Conservation (phyloP, 2,113 vertebrate species). For the Nestor notabilis region DNA sequence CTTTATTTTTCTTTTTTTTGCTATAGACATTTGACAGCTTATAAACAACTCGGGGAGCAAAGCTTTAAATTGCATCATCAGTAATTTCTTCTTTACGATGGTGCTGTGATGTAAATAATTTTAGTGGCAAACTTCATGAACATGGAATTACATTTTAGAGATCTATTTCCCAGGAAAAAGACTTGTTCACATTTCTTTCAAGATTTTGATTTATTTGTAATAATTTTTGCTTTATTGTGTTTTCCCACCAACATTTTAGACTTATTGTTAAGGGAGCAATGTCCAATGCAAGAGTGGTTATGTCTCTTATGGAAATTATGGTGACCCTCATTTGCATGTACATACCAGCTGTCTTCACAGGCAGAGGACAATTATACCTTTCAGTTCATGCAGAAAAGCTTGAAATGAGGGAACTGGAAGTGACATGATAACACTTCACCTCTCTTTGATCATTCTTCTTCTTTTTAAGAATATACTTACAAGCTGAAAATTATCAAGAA, state of each 20-base stretch:
- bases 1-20: not conserved
- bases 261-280: not conserved
- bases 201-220: not conserved
- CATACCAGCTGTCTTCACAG: conserved; percentile 36
- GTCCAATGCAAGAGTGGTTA: not conserved
- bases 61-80: not conserved
- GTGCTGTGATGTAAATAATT: not conserved
- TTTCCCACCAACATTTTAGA: not conserved
- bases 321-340: conserved; percentile 40
- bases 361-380: conserved; percentile 45
- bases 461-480: not conserved
- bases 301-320: conserved; percentile 16
- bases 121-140: not conserved
- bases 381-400: conserved; percentile 19
- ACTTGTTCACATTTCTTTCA: not conserved
- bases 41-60: not conserved
- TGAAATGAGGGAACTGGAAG: conserved; percentile 1
- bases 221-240: not conserved
- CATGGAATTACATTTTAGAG: not conserved
- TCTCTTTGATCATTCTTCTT: not conserved
- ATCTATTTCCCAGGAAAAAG: not conserved
- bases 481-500: not conserved
- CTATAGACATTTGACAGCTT: not conserved
- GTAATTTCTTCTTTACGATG: not conserved
- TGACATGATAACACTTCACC: not conserved